Evolutionary conservation across 1,140 invertebrate species (phyloP), one percentile per base, ranked within the genome.

Genomic region (Panagrolaimus sp.): DNA sequence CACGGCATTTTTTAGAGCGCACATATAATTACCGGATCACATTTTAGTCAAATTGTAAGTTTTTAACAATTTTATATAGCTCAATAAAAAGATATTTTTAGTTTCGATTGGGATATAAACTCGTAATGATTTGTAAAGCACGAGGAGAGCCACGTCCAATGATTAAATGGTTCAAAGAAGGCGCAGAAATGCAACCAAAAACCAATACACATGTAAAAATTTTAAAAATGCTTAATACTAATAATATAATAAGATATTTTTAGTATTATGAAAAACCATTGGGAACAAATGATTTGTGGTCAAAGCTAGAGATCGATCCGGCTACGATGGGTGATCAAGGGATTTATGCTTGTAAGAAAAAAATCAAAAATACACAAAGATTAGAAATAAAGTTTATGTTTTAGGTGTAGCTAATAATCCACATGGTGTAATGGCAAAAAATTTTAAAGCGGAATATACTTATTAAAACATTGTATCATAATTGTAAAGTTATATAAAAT

Each of bases 271-370:
- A 82, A 66, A 81, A 82, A 63, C 76, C 76, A 12, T 52, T 83
- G 14, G 68, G 68, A n/a, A 71, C 74, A 45, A 62, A 76, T 24
- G 73, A 73, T 64, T 70, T 82, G 24, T 83, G 81, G 80, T 78
- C 74, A 64, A 82, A 82, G 71, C 67, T 82, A n/a, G 80, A 82
- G 73, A 77, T 82, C 55, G 79, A 82, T 58, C 80, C 80, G 15
- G 81, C 80, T 15, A 83, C 81, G 38, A 82, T 82, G 81, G 81
- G 79, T 12, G 80, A 82, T 70, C 81, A 83, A 66, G 80, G 78
- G 21, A 69, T 73, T 7, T 76, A 78, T 52, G 73, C 67, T n/a
- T 76, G 73, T 67, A 63, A 70, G n/a, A n/a, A n/a, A n/a, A n/a
- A n/a, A n/a, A n/a, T n/a, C n/a, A n/a, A 68, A 65, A 24, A 10